Percentiles rank a stretch among this genome's conserved stretches.
phyloP scores from a whole-genome alignment of 2,113 vertebrate genomes.

The Pan paniscus region DNA sequence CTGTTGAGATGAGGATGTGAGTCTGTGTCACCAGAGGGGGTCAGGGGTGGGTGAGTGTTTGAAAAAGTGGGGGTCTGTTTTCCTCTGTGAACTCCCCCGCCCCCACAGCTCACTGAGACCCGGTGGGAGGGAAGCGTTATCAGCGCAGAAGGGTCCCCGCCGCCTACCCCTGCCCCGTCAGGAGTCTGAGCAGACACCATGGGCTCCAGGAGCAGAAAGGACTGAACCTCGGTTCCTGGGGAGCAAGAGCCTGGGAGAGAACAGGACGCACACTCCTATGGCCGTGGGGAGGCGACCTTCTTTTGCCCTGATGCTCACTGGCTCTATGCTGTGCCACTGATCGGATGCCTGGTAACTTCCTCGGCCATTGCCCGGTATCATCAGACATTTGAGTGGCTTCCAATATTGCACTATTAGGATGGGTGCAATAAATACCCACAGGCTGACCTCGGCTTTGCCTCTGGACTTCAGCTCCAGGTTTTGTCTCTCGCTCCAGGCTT shows the following conservation, averaged over 20 bases:
- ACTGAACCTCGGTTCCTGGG: background rate
- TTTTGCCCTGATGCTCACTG: background rate
- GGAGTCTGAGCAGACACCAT: background rate
- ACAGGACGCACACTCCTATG: background rate
- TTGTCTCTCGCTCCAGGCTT: background rate
- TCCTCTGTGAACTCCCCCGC: background rate
- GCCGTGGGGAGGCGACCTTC: background rate
- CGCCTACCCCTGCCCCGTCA: no score
- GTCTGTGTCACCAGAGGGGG: background rate
- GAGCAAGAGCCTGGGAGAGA: background rate
- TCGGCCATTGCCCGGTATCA: background rate
- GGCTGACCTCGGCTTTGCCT: background rate
- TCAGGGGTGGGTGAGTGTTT: accelerated
- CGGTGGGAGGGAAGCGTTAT: background rate
- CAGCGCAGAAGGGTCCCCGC: no score
- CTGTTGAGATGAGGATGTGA: background rate
- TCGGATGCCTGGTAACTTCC: background rate
- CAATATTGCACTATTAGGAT: background rate
- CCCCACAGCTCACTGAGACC: background rate
- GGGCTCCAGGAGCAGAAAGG: background rate
- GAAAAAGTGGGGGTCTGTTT: background rate
- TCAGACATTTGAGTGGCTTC: background rate
- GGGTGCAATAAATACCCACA: background rate
- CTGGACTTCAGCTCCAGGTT: background rate
- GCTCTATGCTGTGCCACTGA: background rate